Evolutionary conservation across 1,140 invertebrate genomes (phyloP).

Genomic region (Helicoverpa armigera): DNA sequence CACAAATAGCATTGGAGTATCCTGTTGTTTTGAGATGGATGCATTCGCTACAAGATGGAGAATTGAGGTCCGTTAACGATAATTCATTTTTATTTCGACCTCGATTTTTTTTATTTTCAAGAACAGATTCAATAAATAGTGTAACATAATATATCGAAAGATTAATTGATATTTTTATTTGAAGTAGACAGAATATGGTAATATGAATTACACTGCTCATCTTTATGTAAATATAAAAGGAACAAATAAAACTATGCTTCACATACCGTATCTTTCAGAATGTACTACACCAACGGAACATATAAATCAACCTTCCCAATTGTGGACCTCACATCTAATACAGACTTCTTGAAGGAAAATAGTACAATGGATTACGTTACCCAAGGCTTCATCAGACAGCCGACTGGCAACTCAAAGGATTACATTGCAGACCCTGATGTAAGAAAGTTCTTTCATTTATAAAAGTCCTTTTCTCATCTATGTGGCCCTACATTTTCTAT

Average conservation of each 20-base stretch:
- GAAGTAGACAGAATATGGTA: too few species aligned
- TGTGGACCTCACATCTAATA: slow-evolving; percentile 55
- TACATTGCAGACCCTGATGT: slow-evolving; percentile 58
- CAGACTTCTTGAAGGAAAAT: slow-evolving; percentile 49
- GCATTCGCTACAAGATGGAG: slow-evolving; percentile 60
- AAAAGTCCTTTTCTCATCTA: background rate
- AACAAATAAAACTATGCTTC: too few species aligned
- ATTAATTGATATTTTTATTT: too few species aligned
- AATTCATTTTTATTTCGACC: background rate
- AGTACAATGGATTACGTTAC: slow-evolving; percentile 55
- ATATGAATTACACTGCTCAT: too few species aligned
- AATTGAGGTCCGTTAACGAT: slow-evolving; percentile 53
- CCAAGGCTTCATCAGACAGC: slow-evolving; percentile 60
- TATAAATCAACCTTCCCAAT: background rate
- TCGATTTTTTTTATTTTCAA: too few species aligned
- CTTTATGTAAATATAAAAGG: too few species aligned
- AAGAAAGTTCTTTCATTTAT: background rate
- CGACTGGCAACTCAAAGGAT: slow-evolving; percentile 38
- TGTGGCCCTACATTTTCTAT: too few species aligned
- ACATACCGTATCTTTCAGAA: background rate
- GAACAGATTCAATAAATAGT: too few species aligned
- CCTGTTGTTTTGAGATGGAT: slow-evolving; percentile 57
- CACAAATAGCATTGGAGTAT: slow-evolving; percentile 52
- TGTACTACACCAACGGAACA: slow-evolving; percentile 20
- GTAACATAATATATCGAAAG: too few species aligned